These are phyloP conservation scores for Acrobeloides nanus DNA, from an alignment of 2,888 invertebrate species.

Conservation along the genomic window DNA sequence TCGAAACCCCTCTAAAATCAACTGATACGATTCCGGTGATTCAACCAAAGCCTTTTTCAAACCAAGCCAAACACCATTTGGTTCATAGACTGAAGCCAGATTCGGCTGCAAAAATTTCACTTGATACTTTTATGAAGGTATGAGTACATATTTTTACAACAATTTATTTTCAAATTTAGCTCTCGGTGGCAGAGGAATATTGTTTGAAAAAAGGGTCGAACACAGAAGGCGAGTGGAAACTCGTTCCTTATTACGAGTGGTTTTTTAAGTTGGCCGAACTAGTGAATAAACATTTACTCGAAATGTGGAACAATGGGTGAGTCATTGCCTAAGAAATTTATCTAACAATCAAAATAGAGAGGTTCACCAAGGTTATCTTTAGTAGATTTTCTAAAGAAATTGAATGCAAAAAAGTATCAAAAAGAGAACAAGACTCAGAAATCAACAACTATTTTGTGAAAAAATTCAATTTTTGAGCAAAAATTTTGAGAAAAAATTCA, in stretches of 20 bases:
- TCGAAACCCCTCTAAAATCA: constrained; percentile 51
- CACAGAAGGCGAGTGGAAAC: constrained; percentile 51
- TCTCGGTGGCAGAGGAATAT: constrained; percentile 49
- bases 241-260: constrained; percentile 33
- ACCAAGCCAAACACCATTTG: constrained; percentile 36
- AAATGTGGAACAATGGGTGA: constrained; percentile 52
- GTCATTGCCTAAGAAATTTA: constrained; percentile 36
- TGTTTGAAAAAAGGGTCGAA: constrained; percentile 22
- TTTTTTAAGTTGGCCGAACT: constrained; percentile 51
- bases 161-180: constrained; percentile 12
- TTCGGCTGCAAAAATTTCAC: constrained; percentile 32
- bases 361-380: no score
- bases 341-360: constrained; percentile 45
- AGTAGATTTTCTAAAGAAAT: not conserved
- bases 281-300: constrained; percentile 48
- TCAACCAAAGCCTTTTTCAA: constrained; percentile 41
- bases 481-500: no score
- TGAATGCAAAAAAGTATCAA: not conserved
- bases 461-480: no score
- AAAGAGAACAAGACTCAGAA: not conserved
- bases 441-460: no score
- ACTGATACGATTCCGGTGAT: constrained; percentile 45
- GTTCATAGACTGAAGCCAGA: constrained; percentile 43
- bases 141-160: constrained; percentile 3
- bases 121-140: constrained; percentile 18